A percentile compares a stretch with the other conserved stretches of the same genome.
Conservation (phyloP, 1,140 invertebrate genomes). For the Marisa cornuarietis region DNA sequence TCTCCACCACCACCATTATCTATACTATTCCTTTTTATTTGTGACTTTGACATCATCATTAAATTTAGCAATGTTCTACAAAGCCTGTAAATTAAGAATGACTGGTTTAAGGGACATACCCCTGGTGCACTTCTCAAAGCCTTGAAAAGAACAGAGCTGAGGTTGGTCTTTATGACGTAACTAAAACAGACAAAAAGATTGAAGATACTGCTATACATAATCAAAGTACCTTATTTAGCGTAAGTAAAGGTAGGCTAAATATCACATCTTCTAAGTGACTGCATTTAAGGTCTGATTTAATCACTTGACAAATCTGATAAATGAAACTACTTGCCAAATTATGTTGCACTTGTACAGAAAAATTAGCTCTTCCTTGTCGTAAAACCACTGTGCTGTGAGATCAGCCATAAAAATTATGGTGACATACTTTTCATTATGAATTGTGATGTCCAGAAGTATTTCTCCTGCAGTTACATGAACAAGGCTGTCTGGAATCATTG, state of each 20-base stretch:
- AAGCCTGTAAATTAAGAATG: neutral
- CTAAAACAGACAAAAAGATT: slow-evolving; percentile 30
- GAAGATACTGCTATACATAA: neutral
- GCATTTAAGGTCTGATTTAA: too few relatives aligned
- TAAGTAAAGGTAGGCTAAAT: too few relatives aligned
- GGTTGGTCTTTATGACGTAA: slow-evolving; percentile 29
- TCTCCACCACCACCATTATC: too few relatives aligned
- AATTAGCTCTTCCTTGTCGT: neutral
- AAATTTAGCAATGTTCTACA: too few relatives aligned
- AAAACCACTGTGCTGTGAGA: too few relatives aligned
- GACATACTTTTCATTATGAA: slow-evolving; percentile 74
- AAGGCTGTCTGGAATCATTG: slow-evolving; percentile 76
- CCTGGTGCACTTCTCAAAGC: slow-evolving; percentile 41
- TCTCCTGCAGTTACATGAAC: slow-evolving; percentile 80
- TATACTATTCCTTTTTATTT: too few relatives aligned
- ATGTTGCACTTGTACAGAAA: neutral
- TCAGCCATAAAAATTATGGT: neutral
- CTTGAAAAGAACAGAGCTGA: slow-evolving; percentile 45
- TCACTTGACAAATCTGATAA: too few relatives aligned
- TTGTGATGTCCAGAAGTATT: slow-evolving; percentile 79
- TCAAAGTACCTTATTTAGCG: too few relatives aligned
- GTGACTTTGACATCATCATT: too few relatives aligned
- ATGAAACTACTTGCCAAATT: too few relatives aligned
- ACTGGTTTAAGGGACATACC: slow-evolving; percentile 25
- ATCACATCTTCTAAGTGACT: too few relatives aligned